Evolutionary conservation across 2,888 invertebrate genomes (phyloP).

Genomic region (Mesodorylaimus sp.): DNA sequence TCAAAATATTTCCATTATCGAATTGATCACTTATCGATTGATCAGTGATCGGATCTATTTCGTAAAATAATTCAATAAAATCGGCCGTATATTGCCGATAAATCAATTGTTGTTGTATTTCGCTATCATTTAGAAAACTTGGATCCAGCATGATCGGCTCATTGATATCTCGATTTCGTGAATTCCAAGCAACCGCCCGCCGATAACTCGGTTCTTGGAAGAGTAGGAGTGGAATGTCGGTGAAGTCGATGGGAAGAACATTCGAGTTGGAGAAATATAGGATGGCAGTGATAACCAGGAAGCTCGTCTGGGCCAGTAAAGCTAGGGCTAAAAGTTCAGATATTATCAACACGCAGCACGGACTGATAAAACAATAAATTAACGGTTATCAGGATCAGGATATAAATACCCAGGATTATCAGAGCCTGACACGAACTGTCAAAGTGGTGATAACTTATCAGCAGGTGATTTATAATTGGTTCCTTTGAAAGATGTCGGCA

Average conservation of each 20-base stretch:
- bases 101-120: neutral
- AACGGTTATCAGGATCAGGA: too few species aligned
- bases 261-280: conserved; percentile 15
- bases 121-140: neutral
- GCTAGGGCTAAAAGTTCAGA: conserved; percentile 9
- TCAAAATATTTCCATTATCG: conserved; percentile 10
- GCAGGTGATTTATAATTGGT: too few species aligned
- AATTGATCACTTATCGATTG: too few species aligned
- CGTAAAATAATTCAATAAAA: conserved; percentile 11
- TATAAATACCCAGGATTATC: too few species aligned
- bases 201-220: conserved; percentile 5
- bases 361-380: too few species aligned
- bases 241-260: conserved; percentile 16
- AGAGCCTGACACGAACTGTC: too few species aligned
- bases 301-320: neutral
- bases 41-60: conserved; percentile 1
- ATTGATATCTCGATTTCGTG: conserved; percentile 8
- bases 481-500: too few species aligned
- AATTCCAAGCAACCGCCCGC: conserved; percentile 8
- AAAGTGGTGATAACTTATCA: too few species aligned
- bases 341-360: too few species aligned
- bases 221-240: conserved; percentile 12
- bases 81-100: conserved; percentile 6
- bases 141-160: conserved; percentile 2
- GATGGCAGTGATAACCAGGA: neutral